These are phyloP conservation scores for Crocallis elinguaria DNA, from an alignment of 2,888 invertebrate species.

Conservation along the genomic window DNA sequence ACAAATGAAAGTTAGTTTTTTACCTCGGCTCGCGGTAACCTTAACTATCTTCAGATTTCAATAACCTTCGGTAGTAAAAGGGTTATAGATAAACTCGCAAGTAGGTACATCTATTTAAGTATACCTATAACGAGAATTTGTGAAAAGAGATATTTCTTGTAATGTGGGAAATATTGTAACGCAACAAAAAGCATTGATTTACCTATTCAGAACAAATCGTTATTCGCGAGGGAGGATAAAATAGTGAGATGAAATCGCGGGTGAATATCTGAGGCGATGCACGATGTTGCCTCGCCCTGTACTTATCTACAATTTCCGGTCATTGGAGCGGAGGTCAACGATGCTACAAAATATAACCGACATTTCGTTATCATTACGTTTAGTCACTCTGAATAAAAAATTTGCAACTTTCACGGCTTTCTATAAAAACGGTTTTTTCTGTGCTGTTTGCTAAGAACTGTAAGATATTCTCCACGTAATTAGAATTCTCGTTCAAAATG, in stretches of 20 bases:
- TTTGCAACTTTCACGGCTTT: conserved; percentile 1
- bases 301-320: conserved; percentile 73
- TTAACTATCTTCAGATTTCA: conserved; percentile 36
- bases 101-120: too few relatives aligned
- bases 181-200: conserved; percentile 54
- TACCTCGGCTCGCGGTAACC: conserved; percentile 33
- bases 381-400: conserved; percentile 24
- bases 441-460: neutral
- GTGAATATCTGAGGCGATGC: conserved; percentile 57
- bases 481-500: conserved; percentile 10
- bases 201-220: conserved; percentile 50
- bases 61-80: conserved; percentile 39
- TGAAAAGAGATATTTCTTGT: conserved; percentile 42
- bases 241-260: conserved; percentile 52
- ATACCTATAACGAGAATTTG: neutral
- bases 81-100: conserved; percentile 39
- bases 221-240: conserved; percentile 47
- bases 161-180: conserved; percentile 46
- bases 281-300: conserved; percentile 49
- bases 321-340: conserved; percentile 63
- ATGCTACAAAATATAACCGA: conserved; percentile 54
- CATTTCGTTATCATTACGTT: conserved; percentile 53
- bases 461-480: neutral
- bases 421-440: too few relatives aligned
- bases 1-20: conserved; percentile 54